Evolutionary conservation across 1,140 invertebrate species (phyloP).

Genomic region (Pomacea maculata): DNA sequence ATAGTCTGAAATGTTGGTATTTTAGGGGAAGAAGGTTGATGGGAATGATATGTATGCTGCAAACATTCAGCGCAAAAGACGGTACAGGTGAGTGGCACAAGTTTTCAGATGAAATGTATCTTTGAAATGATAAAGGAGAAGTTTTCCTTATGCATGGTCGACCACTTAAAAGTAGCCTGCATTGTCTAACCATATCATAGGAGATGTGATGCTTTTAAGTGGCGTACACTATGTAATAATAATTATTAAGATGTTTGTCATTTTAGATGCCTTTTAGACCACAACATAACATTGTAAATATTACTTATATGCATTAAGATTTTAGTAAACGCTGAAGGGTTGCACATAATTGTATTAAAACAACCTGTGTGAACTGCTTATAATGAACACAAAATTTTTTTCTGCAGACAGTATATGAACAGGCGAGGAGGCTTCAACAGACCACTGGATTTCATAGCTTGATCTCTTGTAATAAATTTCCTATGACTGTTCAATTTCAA

Average conservation of each 20-base stretch:
- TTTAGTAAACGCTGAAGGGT: too few species aligned
- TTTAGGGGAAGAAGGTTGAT: slow-evolving; percentile 82
- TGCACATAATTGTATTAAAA: neutral
- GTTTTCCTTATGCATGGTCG: neutral
- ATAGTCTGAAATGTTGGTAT: slow-evolving; percentile 9
- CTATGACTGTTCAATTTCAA: neutral
- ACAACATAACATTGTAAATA: neutral
- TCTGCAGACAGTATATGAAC: slow-evolving; percentile 96
- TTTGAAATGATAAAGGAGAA: neutral
- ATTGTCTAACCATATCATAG: too few species aligned
- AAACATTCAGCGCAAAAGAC: slow-evolving; percentile 94
- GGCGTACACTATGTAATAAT: too few species aligned
- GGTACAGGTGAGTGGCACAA: slow-evolving; percentile 73
- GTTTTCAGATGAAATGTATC: neutral
- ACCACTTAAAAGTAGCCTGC: too few species aligned
- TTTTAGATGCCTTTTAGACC: neutral
- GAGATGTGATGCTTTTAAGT: too few species aligned
- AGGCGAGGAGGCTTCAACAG: slow-evolving; percentile 98
- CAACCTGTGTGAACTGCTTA: slow-evolving; percentile 10
- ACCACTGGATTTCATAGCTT: slow-evolving; percentile 80
- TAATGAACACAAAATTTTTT: slow-evolving; percentile 19
- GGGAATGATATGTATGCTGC: slow-evolving; percentile 92
- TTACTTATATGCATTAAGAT: too few species aligned
- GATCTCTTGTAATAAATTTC: slow-evolving; percentile 2
- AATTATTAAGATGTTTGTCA: neutral